These are phyloP conservation scores for Paradisaea rubra DNA, from an alignment of 2,113 vertebrate genomes.

Conservation along the genomic window DNA sequence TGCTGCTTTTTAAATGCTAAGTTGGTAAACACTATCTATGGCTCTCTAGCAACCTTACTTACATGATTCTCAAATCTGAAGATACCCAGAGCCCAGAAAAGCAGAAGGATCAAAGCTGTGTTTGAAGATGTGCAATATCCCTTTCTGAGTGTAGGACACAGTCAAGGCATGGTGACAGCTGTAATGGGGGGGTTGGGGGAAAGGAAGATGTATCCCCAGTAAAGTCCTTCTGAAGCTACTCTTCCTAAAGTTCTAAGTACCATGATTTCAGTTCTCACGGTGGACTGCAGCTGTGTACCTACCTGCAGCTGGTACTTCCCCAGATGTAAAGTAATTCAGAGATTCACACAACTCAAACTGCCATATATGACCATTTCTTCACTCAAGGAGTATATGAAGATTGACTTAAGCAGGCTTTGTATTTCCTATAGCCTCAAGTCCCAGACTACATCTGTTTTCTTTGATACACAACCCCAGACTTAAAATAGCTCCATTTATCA, in stretches of 20 bases:
- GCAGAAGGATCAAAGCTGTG: neutral
- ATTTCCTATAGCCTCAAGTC: conserved; percentile 84
- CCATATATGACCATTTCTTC: conserved; percentile 61
- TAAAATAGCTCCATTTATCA: conserved; percentile 97
- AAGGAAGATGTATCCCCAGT: neutral
- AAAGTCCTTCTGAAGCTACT: neutral
- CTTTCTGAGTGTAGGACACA: rapidly evolving
- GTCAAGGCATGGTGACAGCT: neutral
- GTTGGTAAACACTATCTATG: neutral
- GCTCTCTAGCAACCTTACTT: neutral
- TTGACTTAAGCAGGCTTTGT: conserved; percentile 80
- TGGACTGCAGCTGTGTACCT: neutral
- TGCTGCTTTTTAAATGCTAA: neutral
- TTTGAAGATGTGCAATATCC: neutral
- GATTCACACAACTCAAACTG: conserved; percentile 16
- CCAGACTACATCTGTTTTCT: conserved; percentile 97
- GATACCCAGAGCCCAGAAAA: neutral
- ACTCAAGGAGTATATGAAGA: conserved; percentile 61
- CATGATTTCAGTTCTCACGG: neutral
- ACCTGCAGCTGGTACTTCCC: neutral
- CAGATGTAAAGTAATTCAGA: conserved; percentile 21
- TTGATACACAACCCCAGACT: conserved; percentile 88
- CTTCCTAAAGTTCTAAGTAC: neutral
- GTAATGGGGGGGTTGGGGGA: neutral
- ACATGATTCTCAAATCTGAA: neutral